phyloP scores from a whole-genome alignment of 1,140 invertebrate genomes.

The Drosophila cardini region DNA sequence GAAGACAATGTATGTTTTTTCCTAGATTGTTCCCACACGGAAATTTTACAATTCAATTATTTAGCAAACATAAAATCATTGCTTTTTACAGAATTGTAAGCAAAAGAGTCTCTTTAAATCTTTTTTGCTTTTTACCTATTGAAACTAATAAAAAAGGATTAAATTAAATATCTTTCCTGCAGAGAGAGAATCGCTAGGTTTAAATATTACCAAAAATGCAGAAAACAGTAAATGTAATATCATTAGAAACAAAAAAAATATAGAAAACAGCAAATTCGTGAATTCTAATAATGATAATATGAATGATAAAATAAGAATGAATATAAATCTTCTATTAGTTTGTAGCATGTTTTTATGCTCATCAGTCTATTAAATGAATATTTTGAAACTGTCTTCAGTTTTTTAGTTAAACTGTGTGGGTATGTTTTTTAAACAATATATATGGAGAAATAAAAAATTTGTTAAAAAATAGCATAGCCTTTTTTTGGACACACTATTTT shows the following conservation, averaged over 20 bases:
- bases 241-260: constrained; percentile 49
- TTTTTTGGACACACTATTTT: constrained; percentile 47
- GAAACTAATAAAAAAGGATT: constrained; percentile 28
- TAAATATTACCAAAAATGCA: constrained; percentile 68
- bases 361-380: constrained; percentile 79
- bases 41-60: constrained; percentile 25
- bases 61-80: constrained; percentile 25
- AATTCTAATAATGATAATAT: constrained; percentile 8
- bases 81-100: constrained; percentile 17
- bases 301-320: constrained; percentile 20
- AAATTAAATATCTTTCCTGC: constrained; percentile 25
- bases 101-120: no score
- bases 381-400: constrained; percentile 82
- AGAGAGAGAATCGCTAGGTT: constrained; percentile 43
- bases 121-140: no score
- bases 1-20: no score
- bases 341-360: constrained; percentile 83
- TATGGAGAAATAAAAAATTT: constrained; percentile 39
- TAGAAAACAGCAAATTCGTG: not conserved
- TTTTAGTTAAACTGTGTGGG: constrained; percentile 72
- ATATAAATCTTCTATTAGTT: constrained; percentile 71
- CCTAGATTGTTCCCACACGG: constrained; percentile 22
- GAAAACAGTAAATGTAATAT: constrained; percentile 68
- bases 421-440: constrained; percentile 68
- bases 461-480: constrained; percentile 45